These are phyloP conservation scores for Cataglyphis hispanica DNA, from an alignment of 1,140 invertebrate species.

Conservation along the genomic window DNA sequence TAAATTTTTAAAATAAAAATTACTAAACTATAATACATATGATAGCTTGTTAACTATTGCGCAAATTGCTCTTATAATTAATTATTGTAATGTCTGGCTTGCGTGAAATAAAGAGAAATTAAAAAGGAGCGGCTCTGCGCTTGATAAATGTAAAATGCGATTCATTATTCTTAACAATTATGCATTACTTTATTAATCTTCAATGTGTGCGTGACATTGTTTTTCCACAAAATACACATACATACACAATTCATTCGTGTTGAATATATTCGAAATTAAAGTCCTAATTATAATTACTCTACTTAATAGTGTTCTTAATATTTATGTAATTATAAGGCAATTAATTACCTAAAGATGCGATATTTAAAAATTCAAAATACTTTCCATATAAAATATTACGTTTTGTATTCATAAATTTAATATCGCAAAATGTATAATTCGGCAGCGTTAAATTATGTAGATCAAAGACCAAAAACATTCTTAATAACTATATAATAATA, in stretches of 20 bases:
- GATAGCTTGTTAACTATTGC: slow-evolving; percentile 38
- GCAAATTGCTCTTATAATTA: slow-evolving; percentile 35
- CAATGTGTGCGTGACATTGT: not conserved
- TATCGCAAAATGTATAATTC: not conserved
- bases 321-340: not conserved
- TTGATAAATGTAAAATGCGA: slow-evolving; percentile 26
- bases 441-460: slow-evolving; percentile 26
- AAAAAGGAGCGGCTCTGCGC: slow-evolving; percentile 22
- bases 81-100: slow-evolving; percentile 19
- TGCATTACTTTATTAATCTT: not conserved
- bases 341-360: not conserved
- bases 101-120: slow-evolving; percentile 35
- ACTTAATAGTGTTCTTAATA: not conserved
- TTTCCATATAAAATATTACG: slow-evolving; percentile 19
- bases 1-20: no score
- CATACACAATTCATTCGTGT: not conserved
- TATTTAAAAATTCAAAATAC: not conserved
- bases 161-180: not conserved
- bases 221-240: not conserved
- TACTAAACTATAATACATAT: slow-evolving; percentile 37
- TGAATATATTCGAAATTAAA: slow-evolving; percentile 30
- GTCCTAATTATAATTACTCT: not conserved
- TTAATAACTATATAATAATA: no score
- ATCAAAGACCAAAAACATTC: not conserved
- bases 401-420: slow-evolving; percentile 22